Conservation (phyloP, 2,797 vertebrate genomes). For the Hozukius guyotensis region DNA sequence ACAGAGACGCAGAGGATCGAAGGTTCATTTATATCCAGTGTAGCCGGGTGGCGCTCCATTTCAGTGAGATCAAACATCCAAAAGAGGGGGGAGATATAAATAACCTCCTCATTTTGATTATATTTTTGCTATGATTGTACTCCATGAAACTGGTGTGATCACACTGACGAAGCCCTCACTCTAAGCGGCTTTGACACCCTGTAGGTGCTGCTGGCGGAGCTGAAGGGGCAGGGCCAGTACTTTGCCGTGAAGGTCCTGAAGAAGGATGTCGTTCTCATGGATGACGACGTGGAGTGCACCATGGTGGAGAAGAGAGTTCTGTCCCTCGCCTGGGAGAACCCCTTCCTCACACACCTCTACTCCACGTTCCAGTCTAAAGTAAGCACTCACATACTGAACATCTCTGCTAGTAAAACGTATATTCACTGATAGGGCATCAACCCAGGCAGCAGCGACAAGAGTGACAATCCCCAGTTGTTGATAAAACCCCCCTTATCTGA, state of each 20-base stretch:
- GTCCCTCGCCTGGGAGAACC: slow-evolving; percentile 93
- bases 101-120: neutral
- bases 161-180: neutral
- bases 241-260: slow-evolving; percentile 96
- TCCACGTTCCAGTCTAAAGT: slow-evolving; percentile 97
- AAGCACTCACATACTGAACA: slow-evolving; percentile 15
- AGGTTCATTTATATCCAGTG: neutral
- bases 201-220: slow-evolving; percentile 94
- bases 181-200: neutral
- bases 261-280: slow-evolving; percentile 97
- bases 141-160: neutral
- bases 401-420: neutral
- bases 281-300: slow-evolving; percentile 97
- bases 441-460: slow-evolving; percentile 29
- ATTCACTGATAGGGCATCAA: slow-evolving; percentile 41
- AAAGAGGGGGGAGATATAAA: neutral
- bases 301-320: slow-evolving; percentile 98
- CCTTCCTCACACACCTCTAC: slow-evolving; percentile 96
- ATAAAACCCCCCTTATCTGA: neutral
- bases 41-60: neutral
- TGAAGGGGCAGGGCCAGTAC: slow-evolving; percentile 90
- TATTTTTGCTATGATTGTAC: neutral
- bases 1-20: neutral
- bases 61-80: neutral
- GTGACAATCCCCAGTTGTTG: slow-evolving; percentile 19